Evolutionary conservation across 2,113 vertebrate genomes (phyloP), one percentile per base, ranked within the genome.

Genomic region (Solea senegalensis): DNA sequence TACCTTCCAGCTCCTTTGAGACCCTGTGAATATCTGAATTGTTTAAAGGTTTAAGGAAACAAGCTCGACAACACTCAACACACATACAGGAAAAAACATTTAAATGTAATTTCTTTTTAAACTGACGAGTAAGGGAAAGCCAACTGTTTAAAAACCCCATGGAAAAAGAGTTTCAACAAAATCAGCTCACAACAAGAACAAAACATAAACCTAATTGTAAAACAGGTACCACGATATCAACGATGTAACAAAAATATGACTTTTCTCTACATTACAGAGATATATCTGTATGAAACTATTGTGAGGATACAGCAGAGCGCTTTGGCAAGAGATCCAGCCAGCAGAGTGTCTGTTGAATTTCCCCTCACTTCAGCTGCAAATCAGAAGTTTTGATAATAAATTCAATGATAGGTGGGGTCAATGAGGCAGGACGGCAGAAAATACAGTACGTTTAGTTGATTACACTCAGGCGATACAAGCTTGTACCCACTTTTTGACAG

Each of bases 281-380:
- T 2, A 48, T 13, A 6, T 34, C 34, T 51, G 6, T 5, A 50
- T 3, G 28, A 21, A 40, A 4, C 26, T 28, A 1, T 11, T 13
- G 6, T 21, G 59, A 8, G 0, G 98, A 99, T 99, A 98, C 98
- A 99, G 83, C 98, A 99, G 5, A 99, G 95, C n/a, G 96, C 96
- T 93, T 97, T 98, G 81, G 97, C 94, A 1, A 99, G 94, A 4
- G 96, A 96, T 68, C 96, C 98, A 1, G 97, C 97, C 85, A 99
- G 72, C 58, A 97, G 65, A 1, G 96, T 97, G 65, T 98, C 97
- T 0, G 96, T 98, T 39, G 95, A 95, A 45, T 95, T 94, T 27
- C 96, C 96, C 28, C 80, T 95, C 72, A 99, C 88, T 77, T 97
- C 96, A 86, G 94, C 96, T 97, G 79, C 44, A 93, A 52, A 59